Conservation (phyloP, 2,797 vertebrate genomes). For the Anguilla obscura region DNA sequence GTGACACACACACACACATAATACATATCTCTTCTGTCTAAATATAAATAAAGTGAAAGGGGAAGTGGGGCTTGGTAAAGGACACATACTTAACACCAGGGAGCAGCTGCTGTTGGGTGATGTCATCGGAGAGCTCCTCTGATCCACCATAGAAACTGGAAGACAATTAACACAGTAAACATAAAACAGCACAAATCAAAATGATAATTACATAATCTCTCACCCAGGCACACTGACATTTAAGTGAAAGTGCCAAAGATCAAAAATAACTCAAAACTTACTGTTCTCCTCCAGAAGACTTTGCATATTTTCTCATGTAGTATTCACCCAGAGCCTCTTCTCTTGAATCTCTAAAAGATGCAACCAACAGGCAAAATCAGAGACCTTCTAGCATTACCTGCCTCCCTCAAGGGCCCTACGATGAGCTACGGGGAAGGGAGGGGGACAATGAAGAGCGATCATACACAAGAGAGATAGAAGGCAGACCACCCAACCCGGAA, state of each 20-base stretch:
- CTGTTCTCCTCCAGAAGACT: constrained; percentile 88
- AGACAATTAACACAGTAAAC: constrained; percentile 9
- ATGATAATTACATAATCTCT: neutral
- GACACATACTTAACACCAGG: constrained; percentile 91
- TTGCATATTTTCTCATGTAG: constrained; percentile 97
- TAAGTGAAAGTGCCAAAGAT: neutral
- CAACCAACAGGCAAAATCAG: constrained; percentile 22
- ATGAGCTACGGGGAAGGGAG: neutral
- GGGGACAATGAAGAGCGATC: neutral
- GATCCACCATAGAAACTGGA: constrained; percentile 83
- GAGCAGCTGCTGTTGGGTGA: constrained; percentile 93
- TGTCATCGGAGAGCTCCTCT: constrained; percentile 94
- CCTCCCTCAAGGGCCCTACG: neutral
- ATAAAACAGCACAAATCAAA: neutral
- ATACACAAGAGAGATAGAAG: neutral
- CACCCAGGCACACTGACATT: neutral
- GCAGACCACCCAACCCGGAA: neutral
- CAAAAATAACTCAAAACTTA: constrained; percentile 63
- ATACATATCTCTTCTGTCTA: neutral
- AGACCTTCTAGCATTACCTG: neutral
- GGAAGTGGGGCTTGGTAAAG: neutral
- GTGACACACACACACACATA: constrained; percentile 1
- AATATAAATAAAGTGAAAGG: neutral
- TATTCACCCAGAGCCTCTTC: constrained; percentile 94
- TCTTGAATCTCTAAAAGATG: constrained; percentile 80